Base-by-base conservation (phyloP, 2,888 invertebrate species). In the Dione juno region DNA sequence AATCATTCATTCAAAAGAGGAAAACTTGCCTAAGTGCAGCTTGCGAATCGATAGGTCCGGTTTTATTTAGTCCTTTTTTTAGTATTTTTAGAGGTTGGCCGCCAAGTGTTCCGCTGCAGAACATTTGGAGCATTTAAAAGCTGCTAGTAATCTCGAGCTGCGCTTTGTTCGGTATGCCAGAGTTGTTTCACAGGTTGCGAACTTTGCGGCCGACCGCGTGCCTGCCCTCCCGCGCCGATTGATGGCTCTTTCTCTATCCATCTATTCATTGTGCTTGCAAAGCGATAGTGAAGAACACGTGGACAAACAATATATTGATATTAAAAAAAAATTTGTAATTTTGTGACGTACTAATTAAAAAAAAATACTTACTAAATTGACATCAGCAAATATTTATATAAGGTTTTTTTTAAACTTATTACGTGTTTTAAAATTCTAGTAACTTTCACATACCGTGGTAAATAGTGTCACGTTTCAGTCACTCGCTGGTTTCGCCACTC, bases 391-490 rank as follows among this genome's bases (percentile, higher is more conserved):
- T 19, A 19, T 19, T 50, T 19, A 50, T 3, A 16, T 5, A 37
- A n/a, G 35, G n/a, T 54, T 37, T 13, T 37, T 3, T 6, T 40
- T 37, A 14, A 35, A 37, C 1, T 11, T 16, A 57, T 13, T 16
- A 16, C 37, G 35, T 37, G n/a, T 5, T 54, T 53, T 37, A 54
- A 35, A 37, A 35, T 48, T 86, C 84, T 84, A 86, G 82, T 81
- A 85, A 89, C 88, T 89, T 90, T 89, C 90, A 84, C 88, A 82
- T 87, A 82, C 84, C 82, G 82, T 87, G 86, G 87, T 90, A 91
- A 89, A 87, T 90, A 88, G 88, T 89, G 88, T 90, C 90, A 88
- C 88, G 90, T 90, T 89, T 84, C 85, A 86, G 86, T 86, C 87
- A 84, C 83, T 88, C 87, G 88, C 84, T 78, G 85, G 87, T 90